Evolutionary conservation across 64 coral and sea anemone genomes (phyloP), one percentile per base, ranked within the genome.

Genomic region (Porites australiensis): DNA sequence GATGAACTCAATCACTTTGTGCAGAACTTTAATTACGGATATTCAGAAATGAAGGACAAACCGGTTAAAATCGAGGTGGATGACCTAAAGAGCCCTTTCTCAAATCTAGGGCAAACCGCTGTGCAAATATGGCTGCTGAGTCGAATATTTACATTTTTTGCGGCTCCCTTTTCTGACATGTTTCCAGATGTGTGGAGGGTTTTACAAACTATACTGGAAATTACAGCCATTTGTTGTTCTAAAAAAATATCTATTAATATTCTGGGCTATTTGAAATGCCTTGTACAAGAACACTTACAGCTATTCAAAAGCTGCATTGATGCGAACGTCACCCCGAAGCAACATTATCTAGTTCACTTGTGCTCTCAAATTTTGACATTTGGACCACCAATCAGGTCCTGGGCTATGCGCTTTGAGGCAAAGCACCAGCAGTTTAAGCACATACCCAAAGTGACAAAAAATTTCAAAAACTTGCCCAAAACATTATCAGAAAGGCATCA

Each of bases 401-500:
- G 90, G 90, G 86, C 80, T 62, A 92, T 92, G 90, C 77, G 90
- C 21, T 92, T 85, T 68, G 79, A 92, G 52, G 90, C 90, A 21
- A 92, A 92, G 44, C 90, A 92, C 37, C 54, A 50, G 16, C 86
- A 92, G 65, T 92, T 92, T 46, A 86, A 92, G 77, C 23, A 76
- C 37, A 15, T 77, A 19, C 6, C 86, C 75, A 70, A 53, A 75
- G n/a, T 76, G 0, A 62, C 18, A 16, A 75, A 88, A 88, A 76
- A 88, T 76, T 88, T 88, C 70, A 61, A 58, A 19, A 88, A 88
- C 27, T 55, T 88, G 18, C 85, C 85, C 13, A 37, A 58, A 3
- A 60, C 86, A 54, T 44, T 88, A 6, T 88, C 70, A 75, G 63
- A 11, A 53, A 75, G 86, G 15, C 47, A 62, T 62, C 55, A 76